Evolutionary conservation across 2,797 vertebrate genomes (phyloP).

Genomic region (Cyclopterus lumpus): DNA sequence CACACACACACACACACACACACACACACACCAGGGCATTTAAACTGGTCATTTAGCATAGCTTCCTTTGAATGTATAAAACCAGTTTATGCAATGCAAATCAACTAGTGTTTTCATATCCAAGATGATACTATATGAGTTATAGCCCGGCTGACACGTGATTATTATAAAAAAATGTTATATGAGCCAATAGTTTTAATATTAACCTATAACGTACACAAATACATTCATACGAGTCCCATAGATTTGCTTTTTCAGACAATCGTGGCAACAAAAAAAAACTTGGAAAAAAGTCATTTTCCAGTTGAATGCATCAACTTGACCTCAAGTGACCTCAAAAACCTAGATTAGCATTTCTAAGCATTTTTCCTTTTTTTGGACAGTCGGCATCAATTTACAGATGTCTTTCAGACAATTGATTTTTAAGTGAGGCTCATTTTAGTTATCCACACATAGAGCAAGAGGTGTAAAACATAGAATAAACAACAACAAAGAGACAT

Average conservation of each 20-base stretch:
- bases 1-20: constrained; percentile 5
- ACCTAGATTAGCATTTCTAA: background rate
- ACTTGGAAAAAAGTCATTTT: background rate
- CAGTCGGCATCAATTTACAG: no score
- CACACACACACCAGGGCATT: background rate
- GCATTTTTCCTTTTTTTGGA: no score
- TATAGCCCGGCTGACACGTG: background rate
- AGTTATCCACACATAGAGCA: no score
- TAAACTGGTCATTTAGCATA: background rate
- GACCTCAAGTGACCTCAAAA: background rate
- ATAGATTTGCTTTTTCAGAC: background rate
- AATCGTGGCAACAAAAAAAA: background rate
- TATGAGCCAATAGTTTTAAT: background rate
- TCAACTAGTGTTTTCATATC: background rate
- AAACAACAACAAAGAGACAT: no score
- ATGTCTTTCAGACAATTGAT: no score
- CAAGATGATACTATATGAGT: no score
- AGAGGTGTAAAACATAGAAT: no score
- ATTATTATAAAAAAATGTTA: no score
- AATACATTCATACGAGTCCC: background rate
- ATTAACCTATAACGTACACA: background rate
- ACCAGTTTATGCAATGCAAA: background rate
- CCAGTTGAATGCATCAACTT: background rate
- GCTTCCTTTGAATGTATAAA: background rate
- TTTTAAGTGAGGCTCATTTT: no score